Conservation (phyloP, 2,113 vertebrate species). For the Lophotis ruficrista region DNA sequence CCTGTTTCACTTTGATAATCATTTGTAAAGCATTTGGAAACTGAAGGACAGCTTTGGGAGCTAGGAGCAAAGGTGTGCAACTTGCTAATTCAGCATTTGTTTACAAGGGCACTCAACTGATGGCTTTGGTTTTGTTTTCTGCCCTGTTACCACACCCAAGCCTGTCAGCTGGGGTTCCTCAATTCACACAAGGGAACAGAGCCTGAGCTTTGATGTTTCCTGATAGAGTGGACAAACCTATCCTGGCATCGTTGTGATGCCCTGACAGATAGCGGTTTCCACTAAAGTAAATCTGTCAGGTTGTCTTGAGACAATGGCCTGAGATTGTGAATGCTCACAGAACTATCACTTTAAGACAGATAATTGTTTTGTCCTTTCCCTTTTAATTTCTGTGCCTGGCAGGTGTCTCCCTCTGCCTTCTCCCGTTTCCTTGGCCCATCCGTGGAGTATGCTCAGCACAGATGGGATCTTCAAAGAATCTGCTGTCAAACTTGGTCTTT, state of each 20-base stretch:
- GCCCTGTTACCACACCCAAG: neutral
- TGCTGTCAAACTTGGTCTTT: constrained; percentile 34
- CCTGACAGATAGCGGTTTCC: neutral
- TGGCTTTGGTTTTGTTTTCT: neutral
- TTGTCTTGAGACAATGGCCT: neutral
- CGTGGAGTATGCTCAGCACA: neutral
- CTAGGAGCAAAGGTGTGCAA: rapidly evolving
- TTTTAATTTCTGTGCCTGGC: neutral
- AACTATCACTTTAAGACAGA: constrained; percentile 16
- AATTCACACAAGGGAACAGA: neutral
- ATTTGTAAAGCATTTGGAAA: neutral
- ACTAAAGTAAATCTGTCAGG: neutral
- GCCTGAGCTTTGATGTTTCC: neutral
- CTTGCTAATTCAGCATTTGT: neutral
- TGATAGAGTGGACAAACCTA: neutral
- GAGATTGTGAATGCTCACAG: neutral
- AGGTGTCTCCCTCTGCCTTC: constrained; percentile 4
- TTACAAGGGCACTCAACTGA: neutral
- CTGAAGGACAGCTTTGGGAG: neutral
- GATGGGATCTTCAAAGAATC: constrained; percentile 37
- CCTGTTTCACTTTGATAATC: neutral
- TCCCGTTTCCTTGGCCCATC: neutral
- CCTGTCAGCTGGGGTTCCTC: neutral
- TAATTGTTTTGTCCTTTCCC: constrained; percentile 10
- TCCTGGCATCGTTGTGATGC: neutral